phyloP scores from a whole-genome alignment of 2,888 invertebrate genomes.

The Metellina segmentata region DNA sequence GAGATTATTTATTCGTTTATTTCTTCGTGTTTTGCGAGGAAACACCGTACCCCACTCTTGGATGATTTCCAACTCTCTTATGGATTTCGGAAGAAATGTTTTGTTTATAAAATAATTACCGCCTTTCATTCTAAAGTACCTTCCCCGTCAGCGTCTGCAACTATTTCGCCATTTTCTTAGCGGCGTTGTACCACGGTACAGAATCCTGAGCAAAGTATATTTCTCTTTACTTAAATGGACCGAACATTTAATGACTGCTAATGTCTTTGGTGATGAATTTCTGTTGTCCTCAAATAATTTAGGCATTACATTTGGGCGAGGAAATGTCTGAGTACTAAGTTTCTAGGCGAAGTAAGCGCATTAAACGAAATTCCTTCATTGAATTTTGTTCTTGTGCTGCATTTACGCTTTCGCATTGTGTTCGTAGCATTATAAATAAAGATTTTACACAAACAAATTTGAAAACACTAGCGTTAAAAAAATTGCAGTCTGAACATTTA shows the following conservation, averaged over 20 bases:
- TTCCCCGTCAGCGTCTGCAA: constrained; percentile 27
- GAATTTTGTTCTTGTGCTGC: too few relatives aligned
- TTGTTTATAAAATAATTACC: constrained; percentile 64
- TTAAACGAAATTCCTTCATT: neutral
- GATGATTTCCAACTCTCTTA: constrained; percentile 39
- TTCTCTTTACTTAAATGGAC: constrained; percentile 38
- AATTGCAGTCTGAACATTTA: too few relatives aligned
- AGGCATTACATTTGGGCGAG: neutral
- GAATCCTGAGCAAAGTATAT: constrained; percentile 21
- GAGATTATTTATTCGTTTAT: constrained; percentile 37
- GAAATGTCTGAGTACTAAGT: neutral
- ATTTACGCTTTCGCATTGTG: too few relatives aligned
- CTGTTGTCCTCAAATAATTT: constrained; percentile 24
- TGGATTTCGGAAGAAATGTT: constrained; percentile 42
- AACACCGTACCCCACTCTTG: constrained; percentile 3
- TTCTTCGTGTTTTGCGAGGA: neutral
- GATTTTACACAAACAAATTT: too few relatives aligned
- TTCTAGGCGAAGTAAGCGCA: neutral
- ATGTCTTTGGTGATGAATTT: constrained; percentile 34
- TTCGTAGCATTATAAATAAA: too few relatives aligned
- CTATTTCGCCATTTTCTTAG: constrained; percentile 39
- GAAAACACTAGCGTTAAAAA: too few relatives aligned
- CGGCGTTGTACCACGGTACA: neutral
- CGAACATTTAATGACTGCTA: constrained; percentile 44
- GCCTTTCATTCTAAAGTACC: constrained; percentile 37